phyloP scores from a whole-genome alignment of 1,140 invertebrate genomes.

The Caenorhabditis latens region DNA sequence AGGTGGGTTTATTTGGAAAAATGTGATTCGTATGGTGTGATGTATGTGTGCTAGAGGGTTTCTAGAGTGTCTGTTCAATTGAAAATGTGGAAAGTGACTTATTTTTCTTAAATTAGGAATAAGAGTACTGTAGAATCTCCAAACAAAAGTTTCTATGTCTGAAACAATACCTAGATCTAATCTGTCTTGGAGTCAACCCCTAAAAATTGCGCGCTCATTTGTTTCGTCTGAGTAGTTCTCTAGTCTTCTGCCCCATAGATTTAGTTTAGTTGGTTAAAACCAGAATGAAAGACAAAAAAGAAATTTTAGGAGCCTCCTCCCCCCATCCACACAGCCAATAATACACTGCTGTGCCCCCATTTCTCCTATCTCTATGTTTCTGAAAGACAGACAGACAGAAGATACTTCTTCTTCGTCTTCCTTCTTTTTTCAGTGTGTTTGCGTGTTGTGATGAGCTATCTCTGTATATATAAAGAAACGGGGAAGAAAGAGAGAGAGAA shows the following conservation, averaged over 20 bases:
- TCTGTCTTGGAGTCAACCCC: no score
- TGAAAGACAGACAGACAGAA: not conserved
- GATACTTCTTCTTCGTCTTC: not conserved
- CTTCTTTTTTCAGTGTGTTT: slow-evolving; percentile 17
- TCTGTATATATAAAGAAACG: not conserved
- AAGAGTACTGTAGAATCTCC: no score
- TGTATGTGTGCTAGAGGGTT: slow-evolving; percentile 11
- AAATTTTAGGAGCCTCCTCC: not conserved
- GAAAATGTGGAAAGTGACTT: no score
- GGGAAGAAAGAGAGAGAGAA: not conserved
- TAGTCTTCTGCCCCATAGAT: not conserved
- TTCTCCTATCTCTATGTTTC: not conserved
- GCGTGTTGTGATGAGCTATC: slow-evolving; percentile 40
- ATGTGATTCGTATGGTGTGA: not conserved
- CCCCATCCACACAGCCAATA: no score
- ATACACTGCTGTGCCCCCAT: slow-evolving; percentile 44
- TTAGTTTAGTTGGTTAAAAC: slow-evolving; percentile 1
- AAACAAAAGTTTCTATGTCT: no score
- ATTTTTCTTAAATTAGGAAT: no score
- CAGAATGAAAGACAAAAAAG: not conserved
- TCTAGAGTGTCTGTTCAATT: no score
- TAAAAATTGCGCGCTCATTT: no score
- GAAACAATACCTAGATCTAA: no score
- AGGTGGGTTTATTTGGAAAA: slow-evolving; percentile 32
- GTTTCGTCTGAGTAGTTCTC: no score